These are phyloP conservation scores for Furcifer pardalis DNA, from an alignment of 2,797 vertebrate genomes.

Conservation along the genomic window DNA sequence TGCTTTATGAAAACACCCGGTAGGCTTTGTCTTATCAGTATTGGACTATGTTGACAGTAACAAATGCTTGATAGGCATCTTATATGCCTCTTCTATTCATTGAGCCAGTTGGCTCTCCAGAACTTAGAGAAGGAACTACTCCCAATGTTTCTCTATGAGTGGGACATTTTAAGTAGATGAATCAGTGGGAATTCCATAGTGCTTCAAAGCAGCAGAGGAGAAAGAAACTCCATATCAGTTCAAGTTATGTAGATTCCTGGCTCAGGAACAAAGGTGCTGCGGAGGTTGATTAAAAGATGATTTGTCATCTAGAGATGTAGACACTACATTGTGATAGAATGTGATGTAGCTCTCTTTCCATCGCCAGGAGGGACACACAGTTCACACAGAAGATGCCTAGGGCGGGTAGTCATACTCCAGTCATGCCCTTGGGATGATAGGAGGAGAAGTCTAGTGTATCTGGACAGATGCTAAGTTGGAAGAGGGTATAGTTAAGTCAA, in stretches of 20 bases:
- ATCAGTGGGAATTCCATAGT: not conserved
- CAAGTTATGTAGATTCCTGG: constrained; percentile 8
- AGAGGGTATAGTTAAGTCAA: not conserved
- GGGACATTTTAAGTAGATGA: not conserved
- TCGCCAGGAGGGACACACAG: constrained; percentile 17
- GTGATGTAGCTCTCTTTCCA: constrained; percentile 1
- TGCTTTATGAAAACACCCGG: not conserved
- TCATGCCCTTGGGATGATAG: not conserved
- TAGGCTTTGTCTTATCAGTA: not conserved
- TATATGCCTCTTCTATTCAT: not conserved
- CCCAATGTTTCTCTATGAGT: constrained; percentile 6
- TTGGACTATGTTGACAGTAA: not conserved
- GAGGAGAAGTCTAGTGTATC: not conserved
- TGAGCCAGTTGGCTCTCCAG: constrained; percentile 17
- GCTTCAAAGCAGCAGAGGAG: not conserved
- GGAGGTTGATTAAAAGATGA: not conserved
- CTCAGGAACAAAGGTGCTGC: constrained; percentile 21
- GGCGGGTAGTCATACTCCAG: not conserved
- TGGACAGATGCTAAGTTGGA: not conserved
- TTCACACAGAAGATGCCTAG: not conserved
- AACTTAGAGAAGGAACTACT: not conserved
- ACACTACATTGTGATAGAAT: constrained; percentile 16
- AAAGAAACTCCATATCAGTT: constrained; percentile 19
- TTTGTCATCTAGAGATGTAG: constrained; percentile 7
- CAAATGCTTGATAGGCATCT: not conserved